phyloP scores from a whole-genome alignment of 2,888 invertebrate species.

The Margaritifera margaritifera region DNA sequence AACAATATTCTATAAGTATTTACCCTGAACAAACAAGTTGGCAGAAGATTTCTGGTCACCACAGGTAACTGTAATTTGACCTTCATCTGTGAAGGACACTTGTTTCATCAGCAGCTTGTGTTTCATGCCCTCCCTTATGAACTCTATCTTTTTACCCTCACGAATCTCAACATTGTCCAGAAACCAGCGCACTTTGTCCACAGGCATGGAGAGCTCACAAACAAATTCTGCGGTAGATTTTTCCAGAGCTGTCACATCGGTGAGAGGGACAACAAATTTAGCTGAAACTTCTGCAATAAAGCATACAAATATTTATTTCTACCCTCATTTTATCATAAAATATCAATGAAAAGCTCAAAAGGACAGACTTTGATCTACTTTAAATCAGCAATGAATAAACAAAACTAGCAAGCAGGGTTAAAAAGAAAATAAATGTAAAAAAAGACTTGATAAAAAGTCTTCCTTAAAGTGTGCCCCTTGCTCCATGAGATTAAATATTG shows the following conservation, averaged over 20 bases:
- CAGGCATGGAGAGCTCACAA: conserved; percentile 93
- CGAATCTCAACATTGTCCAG: conserved; percentile 78
- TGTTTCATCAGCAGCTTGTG: conserved; percentile 65
- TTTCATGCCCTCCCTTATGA: conserved; percentile 56
- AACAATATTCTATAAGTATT: conserved; percentile 7
- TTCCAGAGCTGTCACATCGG: conserved; percentile 61
- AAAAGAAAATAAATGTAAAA: no score
- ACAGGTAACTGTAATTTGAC: conserved; percentile 60
- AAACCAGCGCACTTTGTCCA: conserved; percentile 78
- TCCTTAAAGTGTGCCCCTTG: no score
- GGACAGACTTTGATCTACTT: no score
- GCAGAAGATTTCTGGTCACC: conserved; percentile 66
- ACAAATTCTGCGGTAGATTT: conserved; percentile 80
- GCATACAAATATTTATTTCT: background rate
- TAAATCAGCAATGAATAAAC: no score
- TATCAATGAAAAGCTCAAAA: background rate
- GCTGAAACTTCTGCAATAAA: conserved; percentile 46
- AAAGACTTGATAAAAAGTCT: no score
- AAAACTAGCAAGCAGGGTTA: no score
- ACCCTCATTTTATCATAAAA: background rate
- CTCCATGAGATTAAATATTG: no score
- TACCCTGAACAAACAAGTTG: conserved; percentile 67
- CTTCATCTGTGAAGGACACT: conserved; percentile 61
- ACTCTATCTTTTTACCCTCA: conserved; percentile 53
- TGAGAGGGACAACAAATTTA: conserved; percentile 57